Evolutionary conservation across 2,888 invertebrate species (phyloP).

Genomic region (Stenurella melanura): DNA sequence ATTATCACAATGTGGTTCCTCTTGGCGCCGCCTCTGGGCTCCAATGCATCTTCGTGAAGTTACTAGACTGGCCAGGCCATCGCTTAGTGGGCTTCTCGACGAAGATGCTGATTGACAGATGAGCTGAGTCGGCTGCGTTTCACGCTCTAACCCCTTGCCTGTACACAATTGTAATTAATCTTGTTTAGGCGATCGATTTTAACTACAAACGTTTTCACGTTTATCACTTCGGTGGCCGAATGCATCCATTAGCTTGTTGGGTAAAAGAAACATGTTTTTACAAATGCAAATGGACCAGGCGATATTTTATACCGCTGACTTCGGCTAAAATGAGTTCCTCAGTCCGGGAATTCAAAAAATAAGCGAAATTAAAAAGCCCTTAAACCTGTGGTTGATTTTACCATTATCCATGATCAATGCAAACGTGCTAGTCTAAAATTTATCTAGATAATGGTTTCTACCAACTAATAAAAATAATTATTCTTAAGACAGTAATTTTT

Average conservation of each 20-base stretch:
- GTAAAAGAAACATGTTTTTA: conserved; percentile 17
- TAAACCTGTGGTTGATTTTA: background rate
- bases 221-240: conserved; percentile 33
- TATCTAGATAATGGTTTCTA: no score
- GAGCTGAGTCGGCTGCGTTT: conserved; percentile 21
- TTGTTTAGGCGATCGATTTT: conserved; percentile 43
- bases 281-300: conserved; percentile 21
- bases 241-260: conserved; percentile 33
- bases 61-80: conserved; percentile 20
- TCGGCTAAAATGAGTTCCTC: background rate
- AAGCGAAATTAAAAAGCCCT: background rate
- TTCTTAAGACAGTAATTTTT: no score
- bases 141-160: conserved; percentile 33
- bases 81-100: conserved; percentile 24
- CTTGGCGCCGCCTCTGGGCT: conserved; percentile 12
- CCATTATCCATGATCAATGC: background rate
- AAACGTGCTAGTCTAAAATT: no score
- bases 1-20: background rate
- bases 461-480: no score
- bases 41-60: conserved; percentile 32
- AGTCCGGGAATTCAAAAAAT: background rate
- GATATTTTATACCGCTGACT: conserved; percentile 3
- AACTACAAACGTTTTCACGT: conserved; percentile 31
- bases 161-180: conserved; percentile 43
- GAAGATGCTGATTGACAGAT: conserved; percentile 41